phyloP scores from a whole-genome alignment of 2,113 vertebrate genomes.

The Garra rufa region DNA sequence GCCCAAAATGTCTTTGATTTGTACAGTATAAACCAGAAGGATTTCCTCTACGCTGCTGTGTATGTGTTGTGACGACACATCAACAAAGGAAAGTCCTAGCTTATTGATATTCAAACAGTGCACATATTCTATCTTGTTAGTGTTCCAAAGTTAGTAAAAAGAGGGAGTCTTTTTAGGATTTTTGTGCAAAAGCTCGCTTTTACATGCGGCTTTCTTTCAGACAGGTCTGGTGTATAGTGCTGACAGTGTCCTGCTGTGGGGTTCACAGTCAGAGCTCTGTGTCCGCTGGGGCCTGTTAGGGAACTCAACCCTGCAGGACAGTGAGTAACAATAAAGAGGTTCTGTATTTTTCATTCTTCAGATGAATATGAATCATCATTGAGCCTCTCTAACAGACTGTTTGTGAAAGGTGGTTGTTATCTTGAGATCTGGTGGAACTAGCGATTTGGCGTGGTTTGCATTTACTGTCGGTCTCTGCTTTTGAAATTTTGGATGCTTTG shows the following conservation, averaged over 20 bases:
- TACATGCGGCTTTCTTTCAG: slow-evolving; percentile 6
- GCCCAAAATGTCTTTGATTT: neutral
- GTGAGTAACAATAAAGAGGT: slow-evolving; percentile 17
- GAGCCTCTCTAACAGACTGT: neutral
- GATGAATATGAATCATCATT: slow-evolving; percentile 6
- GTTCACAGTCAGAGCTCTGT: slow-evolving; percentile 26
- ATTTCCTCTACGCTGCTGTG: neutral
- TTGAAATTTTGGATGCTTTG: neutral
- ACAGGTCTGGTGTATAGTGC: slow-evolving; percentile 23
- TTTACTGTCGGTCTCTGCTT: slow-evolving; percentile 2
- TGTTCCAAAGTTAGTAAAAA: slow-evolving; percentile 11
- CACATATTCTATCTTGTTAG: neutral
- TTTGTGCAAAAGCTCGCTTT: neutral
- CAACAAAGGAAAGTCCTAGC: neutral
- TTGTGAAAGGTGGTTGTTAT: slow-evolving; percentile 4
- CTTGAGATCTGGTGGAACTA: neutral
- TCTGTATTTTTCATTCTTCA: slow-evolving; percentile 6
- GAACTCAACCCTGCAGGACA: slow-evolving; percentile 28
- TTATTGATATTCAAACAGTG: slow-evolving; percentile 5
- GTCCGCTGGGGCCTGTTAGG: slow-evolving; percentile 29
- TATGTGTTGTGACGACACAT: slow-evolving; percentile 1
- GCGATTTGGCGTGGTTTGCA: neutral
- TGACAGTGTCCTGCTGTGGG: slow-evolving; percentile 41
- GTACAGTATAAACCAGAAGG: neutral
- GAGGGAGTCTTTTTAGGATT: neutral